phyloP scores from a whole-genome alignment of 2,888 invertebrate species.

The Tenthredo livida region DNA sequence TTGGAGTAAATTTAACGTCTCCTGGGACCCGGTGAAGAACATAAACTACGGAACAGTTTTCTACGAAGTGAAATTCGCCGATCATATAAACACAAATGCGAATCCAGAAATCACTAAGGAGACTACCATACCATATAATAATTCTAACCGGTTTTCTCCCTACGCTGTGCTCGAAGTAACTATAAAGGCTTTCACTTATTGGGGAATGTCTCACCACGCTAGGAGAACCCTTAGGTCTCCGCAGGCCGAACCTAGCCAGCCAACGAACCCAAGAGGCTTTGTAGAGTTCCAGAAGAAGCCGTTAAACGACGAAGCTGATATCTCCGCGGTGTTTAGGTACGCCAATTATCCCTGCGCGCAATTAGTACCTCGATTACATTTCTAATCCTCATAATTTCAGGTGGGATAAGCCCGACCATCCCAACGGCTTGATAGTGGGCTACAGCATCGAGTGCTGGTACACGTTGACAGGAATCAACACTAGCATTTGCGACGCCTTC shows the following conservation, averaged over 20 bases:
- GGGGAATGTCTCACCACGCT: constrained; percentile 87
- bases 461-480: constrained; percentile 76
- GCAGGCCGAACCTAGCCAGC: constrained; percentile 89
- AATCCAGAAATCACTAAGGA: constrained; percentile 73
- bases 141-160: constrained; percentile 82
- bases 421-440: constrained; percentile 87
- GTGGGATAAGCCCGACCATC: constrained; percentile 88
- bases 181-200: constrained; percentile 90
- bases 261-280: constrained; percentile 87
- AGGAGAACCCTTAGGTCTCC: constrained; percentile 86
- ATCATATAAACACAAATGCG: constrained; percentile 82
- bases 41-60: constrained; percentile 90
- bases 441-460: constrained; percentile 88
- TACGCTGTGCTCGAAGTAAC: constrained; percentile 87
- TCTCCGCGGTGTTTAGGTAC: constrained; percentile 71
- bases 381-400: constrained; percentile 81
- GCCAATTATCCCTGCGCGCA: constrained; percentile 42
- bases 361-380: neutral
- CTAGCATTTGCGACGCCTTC: constrained; percentile 81
- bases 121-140: constrained; percentile 72
- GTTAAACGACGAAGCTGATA: constrained; percentile 69
- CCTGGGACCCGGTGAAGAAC: constrained; percentile 88
- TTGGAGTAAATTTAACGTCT: constrained; percentile 90
- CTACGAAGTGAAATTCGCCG: constrained; percentile 88
- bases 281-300: constrained; percentile 80